Evolutionary conservation across 2,113 vertebrate species (phyloP).

Genomic region (Smithornis capensis): DNA sequence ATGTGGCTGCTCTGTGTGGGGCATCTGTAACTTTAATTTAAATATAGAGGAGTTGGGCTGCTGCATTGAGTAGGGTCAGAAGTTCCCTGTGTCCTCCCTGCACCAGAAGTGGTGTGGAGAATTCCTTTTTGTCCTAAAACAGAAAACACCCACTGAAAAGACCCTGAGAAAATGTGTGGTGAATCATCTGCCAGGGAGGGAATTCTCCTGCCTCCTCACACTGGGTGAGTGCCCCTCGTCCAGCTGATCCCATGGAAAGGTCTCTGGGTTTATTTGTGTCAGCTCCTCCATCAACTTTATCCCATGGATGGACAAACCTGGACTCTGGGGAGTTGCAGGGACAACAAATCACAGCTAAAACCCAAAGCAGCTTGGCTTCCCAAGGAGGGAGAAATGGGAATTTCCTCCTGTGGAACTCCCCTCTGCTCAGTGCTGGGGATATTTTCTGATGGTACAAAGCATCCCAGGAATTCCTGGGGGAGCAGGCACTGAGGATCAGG

Average conservation of each 20-base stretch:
- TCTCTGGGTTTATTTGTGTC: not conserved
- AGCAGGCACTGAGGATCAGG: fast-evolving
- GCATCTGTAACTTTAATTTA: too few species aligned
- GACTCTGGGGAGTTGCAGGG: not conserved
- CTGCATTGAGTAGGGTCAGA: not conserved
- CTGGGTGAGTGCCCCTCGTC: fast-evolving
- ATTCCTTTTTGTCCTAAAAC: not conserved
- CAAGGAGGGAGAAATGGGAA: not conserved
- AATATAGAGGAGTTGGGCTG: too few species aligned
- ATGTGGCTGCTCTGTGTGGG: not conserved
- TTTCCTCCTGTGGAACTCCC: not conserved
- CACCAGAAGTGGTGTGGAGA: not conserved
- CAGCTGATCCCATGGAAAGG: fast-evolving
- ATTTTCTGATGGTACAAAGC: not conserved
- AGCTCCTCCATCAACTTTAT: not conserved
- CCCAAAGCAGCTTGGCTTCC: fast-evolving
- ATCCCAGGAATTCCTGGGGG: not conserved
- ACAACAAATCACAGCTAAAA: not conserved
- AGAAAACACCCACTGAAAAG: not conserved
- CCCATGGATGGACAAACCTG: not conserved
- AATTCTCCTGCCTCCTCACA: not conserved
- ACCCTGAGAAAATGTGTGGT: not conserved
- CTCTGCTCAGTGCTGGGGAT: not conserved
- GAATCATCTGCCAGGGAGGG: not conserved
- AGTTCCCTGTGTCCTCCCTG: not conserved